phyloP scores from a whole-genome alignment of 2,888 invertebrate genomes.

The Gnatocerus cornutus region DNA sequence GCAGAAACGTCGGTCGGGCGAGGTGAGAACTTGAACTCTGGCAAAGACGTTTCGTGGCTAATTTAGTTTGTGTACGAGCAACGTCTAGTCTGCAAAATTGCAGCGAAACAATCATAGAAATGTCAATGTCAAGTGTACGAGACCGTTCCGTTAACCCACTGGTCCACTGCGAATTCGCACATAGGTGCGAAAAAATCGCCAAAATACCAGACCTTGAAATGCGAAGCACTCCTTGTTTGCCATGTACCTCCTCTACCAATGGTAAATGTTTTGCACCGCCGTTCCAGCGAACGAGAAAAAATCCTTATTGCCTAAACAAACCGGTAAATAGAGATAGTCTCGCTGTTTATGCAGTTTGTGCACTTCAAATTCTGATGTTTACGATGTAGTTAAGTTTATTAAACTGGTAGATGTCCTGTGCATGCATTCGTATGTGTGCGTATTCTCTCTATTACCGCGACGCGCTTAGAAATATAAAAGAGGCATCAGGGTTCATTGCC shows the following conservation, averaged over 20 bases:
- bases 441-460: conserved; percentile 50
- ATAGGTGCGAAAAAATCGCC: conserved; percentile 60
- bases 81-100: conserved; percentile 51
- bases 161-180: conserved; percentile 58
- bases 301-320: conserved; percentile 54
- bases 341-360: conserved; percentile 55
- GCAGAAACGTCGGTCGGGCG: conserved; percentile 44
- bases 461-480: conserved; percentile 56
- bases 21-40: conserved; percentile 52
- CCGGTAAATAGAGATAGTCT: conserved; percentile 59
- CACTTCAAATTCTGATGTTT: conserved; percentile 58
- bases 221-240: conserved; percentile 35
- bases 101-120: conserved; percentile 44
- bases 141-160: conserved; percentile 57
- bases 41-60: conserved; percentile 50
- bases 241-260: conserved; percentile 15
- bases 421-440: conserved; percentile 48
- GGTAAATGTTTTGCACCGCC: conserved; percentile 40
- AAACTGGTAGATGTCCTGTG: conserved; percentile 57
- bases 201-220: conserved; percentile 59
- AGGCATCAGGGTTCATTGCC: conserved; percentile 55
- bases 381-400: conserved; percentile 59
- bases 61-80: conserved; percentile 45
- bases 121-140: conserved; percentile 51
- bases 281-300: conserved; percentile 37